Base-by-base conservation (phyloP, 2,888 invertebrate species). In the Exephanes ischioxanthus region DNA sequence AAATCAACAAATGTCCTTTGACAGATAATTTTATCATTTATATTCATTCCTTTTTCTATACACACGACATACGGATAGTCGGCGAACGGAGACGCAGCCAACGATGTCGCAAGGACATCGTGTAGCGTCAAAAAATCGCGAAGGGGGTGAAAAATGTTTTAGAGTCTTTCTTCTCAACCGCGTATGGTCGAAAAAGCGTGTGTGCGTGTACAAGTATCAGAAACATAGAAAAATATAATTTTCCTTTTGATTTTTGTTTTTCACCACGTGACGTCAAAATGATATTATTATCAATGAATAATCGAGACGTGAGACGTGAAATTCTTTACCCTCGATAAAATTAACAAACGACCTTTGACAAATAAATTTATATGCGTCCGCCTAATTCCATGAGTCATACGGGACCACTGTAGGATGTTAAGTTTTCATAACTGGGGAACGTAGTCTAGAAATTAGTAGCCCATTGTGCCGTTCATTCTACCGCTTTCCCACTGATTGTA, bases 41-140 rank as follows among this genome's bases (percentile, higher is more conserved):
- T 33, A 85, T 81, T 84, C 61, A 73, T 81, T 80, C 85, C 83
- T 86, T 87, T 83, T 71, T 61, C 80, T 76, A 68, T 30, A 33
- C 68, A 22, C 73, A 63, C 16, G 51, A 66, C 51, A 67, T 51
- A 81, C 80, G 67, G 26, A 78, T 53, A 75, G 51, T 77, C 66
- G 77, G 63, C 61, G 86, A 84, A 86, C 81, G 82, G 78, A 55
- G 66, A 37, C 71, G 48, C 71, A 63, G 71, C 80, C 77, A 73
- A 82, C 78, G 37, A 75, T 86, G 26, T 26, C 26, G 26, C 26
- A 26, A 26, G 26, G 26, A 26, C n/a, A n/a, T n/a, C 26, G 26
- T 26, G 26, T 26, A 26, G 26, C 26, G 26, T 26, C 26, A 26
- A 26, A 26, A 26, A 26, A 26, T 1, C 26, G 26, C 1, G 2